A percentile compares a stretch with the other conserved stretches of the same genome.
Conservation (phyloP, 2,113 vertebrate genomes). For the Percina caprodes region DNA sequence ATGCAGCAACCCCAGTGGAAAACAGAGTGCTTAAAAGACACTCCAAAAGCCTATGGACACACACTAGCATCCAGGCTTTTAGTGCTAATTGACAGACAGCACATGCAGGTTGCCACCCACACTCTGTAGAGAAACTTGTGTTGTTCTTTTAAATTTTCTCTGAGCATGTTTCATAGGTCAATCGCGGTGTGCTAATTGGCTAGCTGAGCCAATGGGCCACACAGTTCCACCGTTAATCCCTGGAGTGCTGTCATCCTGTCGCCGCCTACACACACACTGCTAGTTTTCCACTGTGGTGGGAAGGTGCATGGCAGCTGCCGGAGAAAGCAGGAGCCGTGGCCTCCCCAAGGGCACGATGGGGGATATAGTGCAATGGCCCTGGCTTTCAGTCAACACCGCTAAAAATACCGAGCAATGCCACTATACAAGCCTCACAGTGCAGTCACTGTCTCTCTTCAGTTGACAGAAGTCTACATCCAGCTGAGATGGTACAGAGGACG, state of each 20-base stretch:
- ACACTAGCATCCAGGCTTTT: conserved; percentile 47
- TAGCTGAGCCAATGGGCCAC: conserved; percentile 52
- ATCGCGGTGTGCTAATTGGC: conserved; percentile 79
- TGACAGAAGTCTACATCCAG: conserved; percentile 26
- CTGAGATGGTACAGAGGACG: conserved; percentile 4
- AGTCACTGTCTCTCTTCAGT: conserved; percentile 10
- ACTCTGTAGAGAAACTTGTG: conserved; percentile 24
- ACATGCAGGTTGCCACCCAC: conserved; percentile 40
- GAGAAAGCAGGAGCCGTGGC: conserved; percentile 52
- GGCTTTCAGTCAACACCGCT: conserved; percentile 65
- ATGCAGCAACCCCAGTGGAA: conserved; percentile 53
- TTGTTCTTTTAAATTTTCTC: background rate
- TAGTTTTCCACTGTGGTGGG: conserved; percentile 34
- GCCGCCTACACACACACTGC: conserved; percentile 60
- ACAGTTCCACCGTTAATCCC: conserved; percentile 55
- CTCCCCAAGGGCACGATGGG: conserved; percentile 35
- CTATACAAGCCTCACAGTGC: conserved; percentile 23
- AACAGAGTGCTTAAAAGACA: conserved; percentile 43
- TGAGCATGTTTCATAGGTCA: conserved; percentile 51
- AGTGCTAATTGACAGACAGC: conserved; percentile 69
- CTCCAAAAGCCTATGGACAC: conserved; percentile 39
- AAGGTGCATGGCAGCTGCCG: conserved; percentile 74
- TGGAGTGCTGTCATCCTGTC: conserved; percentile 67
- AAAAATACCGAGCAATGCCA: conserved; percentile 71
- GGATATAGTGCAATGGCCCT: conserved; percentile 52